Percentiles rank a stretch among this genome's conserved stretches.
phyloP scores from a whole-genome alignment of 2,888 invertebrate genomes.

The Synanthedon myopaeformis region DNA sequence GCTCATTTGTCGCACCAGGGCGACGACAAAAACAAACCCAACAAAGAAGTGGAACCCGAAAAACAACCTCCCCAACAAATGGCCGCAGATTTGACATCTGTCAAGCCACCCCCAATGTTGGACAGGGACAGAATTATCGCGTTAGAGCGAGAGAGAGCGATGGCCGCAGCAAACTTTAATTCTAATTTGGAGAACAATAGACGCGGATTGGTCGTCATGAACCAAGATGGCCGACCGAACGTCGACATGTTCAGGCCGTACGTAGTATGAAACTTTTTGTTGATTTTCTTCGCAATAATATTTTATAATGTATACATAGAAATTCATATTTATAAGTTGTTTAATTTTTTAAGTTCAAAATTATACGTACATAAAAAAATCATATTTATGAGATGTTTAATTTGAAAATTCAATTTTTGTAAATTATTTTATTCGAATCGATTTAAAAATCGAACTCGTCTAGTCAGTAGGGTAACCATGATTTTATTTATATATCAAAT shows the following conservation, averaged over 20 bases:
- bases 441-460: no score
- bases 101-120: slow-evolving; percentile 52
- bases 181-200: slow-evolving; percentile 63
- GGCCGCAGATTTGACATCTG: slow-evolving; percentile 59
- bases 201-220: slow-evolving; percentile 53
- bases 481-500: no score
- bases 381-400: no score
- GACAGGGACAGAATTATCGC: slow-evolving; percentile 65
- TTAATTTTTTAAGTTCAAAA: no score
- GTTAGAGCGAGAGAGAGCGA: slow-evolving; percentile 55
- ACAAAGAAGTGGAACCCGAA: slow-evolving; percentile 33
- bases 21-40: slow-evolving; percentile 48
- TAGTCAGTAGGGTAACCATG: no score
- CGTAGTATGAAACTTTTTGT: slow-evolving; percentile 54
- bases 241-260: slow-evolving; percentile 68
- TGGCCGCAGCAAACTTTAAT: slow-evolving; percentile 65
- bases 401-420: no score
- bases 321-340: neutral
- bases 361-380: no score
- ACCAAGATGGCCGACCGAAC: slow-evolving; percentile 54
- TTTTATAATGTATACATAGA: neutral
- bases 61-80: slow-evolving; percentile 41
- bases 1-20: slow-evolving; percentile 26
- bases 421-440: no score
- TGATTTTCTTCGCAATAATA: slow-evolving; percentile 13